Base-by-base conservation (phyloP, 2,888 invertebrate genomes). In the Bruchidius siliquastri region DNA sequence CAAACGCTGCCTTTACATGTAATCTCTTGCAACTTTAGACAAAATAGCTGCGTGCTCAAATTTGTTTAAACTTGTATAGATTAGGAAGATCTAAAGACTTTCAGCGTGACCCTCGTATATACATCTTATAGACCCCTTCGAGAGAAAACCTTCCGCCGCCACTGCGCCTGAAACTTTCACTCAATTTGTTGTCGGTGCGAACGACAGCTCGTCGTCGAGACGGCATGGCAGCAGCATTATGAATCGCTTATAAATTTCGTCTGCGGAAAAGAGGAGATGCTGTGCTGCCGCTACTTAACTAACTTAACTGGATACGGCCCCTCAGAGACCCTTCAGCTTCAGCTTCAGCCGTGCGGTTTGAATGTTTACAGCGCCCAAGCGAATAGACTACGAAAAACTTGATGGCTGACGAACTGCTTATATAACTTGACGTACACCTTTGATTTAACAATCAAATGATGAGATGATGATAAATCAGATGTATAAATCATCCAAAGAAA, bases 231-330 rank as follows among this genome's bases (percentile, higher is more conserved):
- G 49, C 49, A 49, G 13, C 82, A 83, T 85, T 84, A 85, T 85
- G 84, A 86, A 86, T 85, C 85, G 84, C 83, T 85, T 85, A 84
- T 84, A 86, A 85, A 85, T 85, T 85, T 84, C 83, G 82, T 83
- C 82, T 81, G 49, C 82, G 78, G 75, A 79, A 78, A 72, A 74
- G 75, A 73, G 69, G 49, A 49, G 49, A 49, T 13, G 18, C 49
- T 13, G 13, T 49, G 72, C 72, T 73, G 77, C 75, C 74, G 72
- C 74, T 74, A 73, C 76, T 74, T 79, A 80, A 79, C 80, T 76
- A 78, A 80, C 78, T 80, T 78, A 78, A 79, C 79, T 77, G 72
- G 77, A 74, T 79, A 80, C 79, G 77, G 74, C 77, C 75, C 78
- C 77, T 74, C 70, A 21, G 77, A 77, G 78, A 78, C 77, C 69